Evolutionary conservation across 2,797 vertebrate genomes (phyloP), one percentile per base, ranked within the genome.

Genomic region (Vespertilio murinus): DNA sequence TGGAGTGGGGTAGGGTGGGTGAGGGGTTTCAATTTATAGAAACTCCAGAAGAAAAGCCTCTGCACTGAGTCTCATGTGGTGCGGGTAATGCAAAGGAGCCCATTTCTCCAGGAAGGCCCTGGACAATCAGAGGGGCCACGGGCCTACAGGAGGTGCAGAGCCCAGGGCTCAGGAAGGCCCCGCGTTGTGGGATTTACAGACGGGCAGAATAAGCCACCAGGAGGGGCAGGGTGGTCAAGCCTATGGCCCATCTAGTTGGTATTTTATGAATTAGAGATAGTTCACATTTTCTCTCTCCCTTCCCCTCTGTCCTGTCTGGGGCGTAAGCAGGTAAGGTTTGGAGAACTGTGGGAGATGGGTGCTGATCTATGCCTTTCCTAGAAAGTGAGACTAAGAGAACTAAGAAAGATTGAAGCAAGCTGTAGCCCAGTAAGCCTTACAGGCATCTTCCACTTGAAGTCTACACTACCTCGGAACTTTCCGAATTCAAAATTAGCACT

Each of bases 1-100:
- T 2, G 5, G 59, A 2, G 2, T 20, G 5, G 17, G n/a, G 22
- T 40, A 5, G 6, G 42, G 20, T 22, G 22, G 8, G 59, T 1
- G 28, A 4, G 45, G 23, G 23, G 5, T 4, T 8, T 9, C 30
- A 8, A 40, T 5, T 11, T 45, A 45, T 4, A 47, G 33, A 67
- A 56, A 40, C 40, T 42, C 16, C 6, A 38, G 70, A 45, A 38
- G 78, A 49, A 7, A 77, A 52, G 30, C 20, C 7, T 16, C 25
- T 59, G 30, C 5, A 10, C 7, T 3, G 6, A 52, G 35, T 56
- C 17, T 59, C 25, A 40, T 2, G 8, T 56, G 45, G 11, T 54
- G 59, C 1, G 1, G 5, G 28, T 6, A 28, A 42, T 20, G 13
- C 1, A 8, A 94, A 80, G 42, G 52, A 61, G 69, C 20, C 59